Base-by-base conservation (phyloP, 1,140 invertebrate species). In the Ladona fulva region DNA sequence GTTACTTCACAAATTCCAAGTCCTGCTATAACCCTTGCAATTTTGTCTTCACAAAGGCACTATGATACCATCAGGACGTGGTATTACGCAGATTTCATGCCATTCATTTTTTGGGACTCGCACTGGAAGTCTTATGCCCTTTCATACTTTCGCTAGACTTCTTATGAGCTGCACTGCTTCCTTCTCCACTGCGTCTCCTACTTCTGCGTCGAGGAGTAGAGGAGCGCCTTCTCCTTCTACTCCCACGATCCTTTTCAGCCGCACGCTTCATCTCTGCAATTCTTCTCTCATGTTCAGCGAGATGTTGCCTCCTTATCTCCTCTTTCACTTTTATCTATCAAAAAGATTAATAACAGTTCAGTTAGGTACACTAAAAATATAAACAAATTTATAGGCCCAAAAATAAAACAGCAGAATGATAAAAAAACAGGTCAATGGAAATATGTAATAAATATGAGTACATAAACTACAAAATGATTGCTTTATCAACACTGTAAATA, bases 291-390 rank as follows among this genome's bases (percentile, higher is more conserved):
- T 94, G 91, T 84, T 95, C 94, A 42, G 92, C 92, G 90, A 95
- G 92, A 81, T 94, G 93, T 82, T 94, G 91, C 76, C 93, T 89
- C 76, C 94, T 87, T 85, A 94, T 91, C 83, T 94, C 93, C 86
- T 95, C 94, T 84, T 95, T 95, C 80, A 93, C 89, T 77, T 92
- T 91, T 83, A 96, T 95, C 93, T 95, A 82, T 16, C 85, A 86
- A n/a, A 80, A 74, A 73, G 37, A 52, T 77, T 6, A 66, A 66
- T 66, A 66, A 52, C 44, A 52, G 44, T 52, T 52, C n/a, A n/a
- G n/a, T n/a, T n/a, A n/a, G n/a, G n/a, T n/a, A n/a, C n/a, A n/a
- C n/a, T n/a, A n/a, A n/a, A n/a, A n/a, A n/a, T n/a, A n/a, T n/a
- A n/a, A n/a, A n/a, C n/a, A n/a, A n/a, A n/a, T n/a, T n/a, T n/a